Conservation (phyloP, 2,113 vertebrate species). For the Erythrocercus mccallii region DNA sequence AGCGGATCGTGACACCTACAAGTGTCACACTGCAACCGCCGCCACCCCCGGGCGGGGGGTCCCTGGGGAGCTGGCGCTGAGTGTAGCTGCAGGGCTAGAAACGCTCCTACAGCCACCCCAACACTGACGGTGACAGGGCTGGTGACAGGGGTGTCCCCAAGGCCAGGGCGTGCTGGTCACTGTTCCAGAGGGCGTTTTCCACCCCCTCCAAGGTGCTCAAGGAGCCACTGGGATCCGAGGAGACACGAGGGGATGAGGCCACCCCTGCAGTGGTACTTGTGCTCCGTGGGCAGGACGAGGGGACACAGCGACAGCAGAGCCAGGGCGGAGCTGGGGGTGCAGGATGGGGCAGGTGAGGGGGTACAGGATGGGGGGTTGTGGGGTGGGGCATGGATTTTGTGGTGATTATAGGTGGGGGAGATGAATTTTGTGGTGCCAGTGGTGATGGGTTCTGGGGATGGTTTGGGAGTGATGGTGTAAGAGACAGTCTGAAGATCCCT, state of each 20-base stretch:
- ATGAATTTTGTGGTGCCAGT: no score
- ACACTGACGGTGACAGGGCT: neutral
- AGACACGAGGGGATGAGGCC: neutral
- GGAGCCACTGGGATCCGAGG: neutral
- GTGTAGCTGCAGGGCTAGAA: neutral
- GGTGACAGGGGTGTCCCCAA: neutral
- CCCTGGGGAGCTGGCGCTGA: neutral
- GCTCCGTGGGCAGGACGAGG: neutral
- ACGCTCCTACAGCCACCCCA: neutral
- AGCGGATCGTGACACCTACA: no score
- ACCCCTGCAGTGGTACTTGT: neutral
- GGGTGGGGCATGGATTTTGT: neutral
- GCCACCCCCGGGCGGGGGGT: accelerated
- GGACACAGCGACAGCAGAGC: no score
- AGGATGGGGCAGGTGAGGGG: no score
- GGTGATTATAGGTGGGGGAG: no score
- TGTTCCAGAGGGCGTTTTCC: neutral
- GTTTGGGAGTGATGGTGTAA: no score
- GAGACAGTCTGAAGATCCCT: no score
- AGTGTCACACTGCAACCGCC: no score
- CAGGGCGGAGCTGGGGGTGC: no score
- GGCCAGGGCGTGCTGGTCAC: accelerated
- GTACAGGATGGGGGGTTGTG: neutral
- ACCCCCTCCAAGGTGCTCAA: neutral
- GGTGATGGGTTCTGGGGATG: no score